Evolutionary conservation across 2,113 vertebrate species (phyloP).

Genomic region (Peromyscus californicus): DNA sequence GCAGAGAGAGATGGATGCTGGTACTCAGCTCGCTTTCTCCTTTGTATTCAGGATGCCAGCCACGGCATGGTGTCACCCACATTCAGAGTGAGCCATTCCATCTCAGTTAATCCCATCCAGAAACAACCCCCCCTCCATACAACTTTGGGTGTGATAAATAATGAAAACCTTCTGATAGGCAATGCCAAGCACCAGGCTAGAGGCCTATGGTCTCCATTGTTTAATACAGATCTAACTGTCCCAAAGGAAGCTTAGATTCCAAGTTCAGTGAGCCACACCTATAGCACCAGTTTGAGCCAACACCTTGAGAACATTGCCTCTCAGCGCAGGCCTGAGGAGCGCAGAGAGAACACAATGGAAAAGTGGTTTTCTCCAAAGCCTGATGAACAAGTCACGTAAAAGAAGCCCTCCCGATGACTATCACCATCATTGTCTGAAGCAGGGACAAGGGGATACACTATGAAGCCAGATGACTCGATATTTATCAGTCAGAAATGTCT

Average conservation of each 20-base stretch:
- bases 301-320: neutral
- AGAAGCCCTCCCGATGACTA: constrained; percentile 55
- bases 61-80: neutral
- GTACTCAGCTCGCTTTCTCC: neutral
- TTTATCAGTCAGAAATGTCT: constrained; percentile 84
- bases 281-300: neutral
- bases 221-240: constrained; percentile 31
- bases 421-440: constrained; percentile 78
- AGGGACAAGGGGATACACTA: constrained; percentile 74
- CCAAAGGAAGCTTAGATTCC: neutral
- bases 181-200: neutral
- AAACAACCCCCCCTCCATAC: neutral
- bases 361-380: neutral
- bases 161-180: neutral
- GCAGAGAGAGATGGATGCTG: neutral
- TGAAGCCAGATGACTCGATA: constrained; percentile 83
- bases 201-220: neutral
- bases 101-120: neutral
- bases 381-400: constrained; percentile 33
- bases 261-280: neutral
- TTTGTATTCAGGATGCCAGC: neutral
- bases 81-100: too few species aligned
- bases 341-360: neutral
- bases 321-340: neutral
- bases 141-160: neutral